Evolutionary conservation across 1,140 invertebrate species (phyloP).

Genomic region (Drosophila teissieri): DNA sequence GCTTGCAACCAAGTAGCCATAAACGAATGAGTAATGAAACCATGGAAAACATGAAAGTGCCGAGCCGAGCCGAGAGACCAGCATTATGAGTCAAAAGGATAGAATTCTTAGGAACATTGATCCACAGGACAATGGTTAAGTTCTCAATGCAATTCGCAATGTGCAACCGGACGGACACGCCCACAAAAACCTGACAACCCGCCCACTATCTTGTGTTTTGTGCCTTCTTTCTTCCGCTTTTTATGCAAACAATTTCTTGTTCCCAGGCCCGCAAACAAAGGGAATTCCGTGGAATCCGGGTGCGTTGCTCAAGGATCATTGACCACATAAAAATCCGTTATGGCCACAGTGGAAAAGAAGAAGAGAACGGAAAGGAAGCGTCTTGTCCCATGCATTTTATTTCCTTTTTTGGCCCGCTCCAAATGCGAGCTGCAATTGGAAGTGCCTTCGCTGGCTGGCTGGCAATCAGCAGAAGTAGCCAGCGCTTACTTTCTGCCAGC

Average conservation of each 20-base stretch:
- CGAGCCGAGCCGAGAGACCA: constrained; percentile 7
- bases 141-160: constrained; percentile 23
- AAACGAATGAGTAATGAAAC: neutral
- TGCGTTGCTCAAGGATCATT: constrained; percentile 68
- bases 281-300: constrained; percentile 41
- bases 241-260: constrained; percentile 41
- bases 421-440: constrained; percentile 32
- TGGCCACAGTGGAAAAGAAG: constrained; percentile 41
- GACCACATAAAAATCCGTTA: constrained; percentile 81
- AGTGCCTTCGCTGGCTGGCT: constrained; percentile 39
- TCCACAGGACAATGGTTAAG: constrained; percentile 18
- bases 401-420: constrained; percentile 68
- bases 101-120: constrained; percentile 19
- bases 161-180: constrained; percentile 14
- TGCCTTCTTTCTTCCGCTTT: constrained; percentile 22
- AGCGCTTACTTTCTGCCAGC: constrained; percentile 24
- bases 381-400: constrained; percentile 57
- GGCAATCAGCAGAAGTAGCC: constrained; percentile 48
- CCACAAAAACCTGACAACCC: neutral
- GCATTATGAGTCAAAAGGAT: constrained; percentile 2
- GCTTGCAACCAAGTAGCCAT: constrained; percentile 4
- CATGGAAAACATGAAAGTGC: constrained; percentile 24
- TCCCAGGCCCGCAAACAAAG: constrained; percentile 40
- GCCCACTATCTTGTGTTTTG: constrained; percentile 2
- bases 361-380: constrained; percentile 21